Percentiles rank a stretch among this genome's conserved stretches.
phyloP scores from a whole-genome alignment of 2,113 vertebrate genomes.

The Oncorhynchus kisutch region DNA sequence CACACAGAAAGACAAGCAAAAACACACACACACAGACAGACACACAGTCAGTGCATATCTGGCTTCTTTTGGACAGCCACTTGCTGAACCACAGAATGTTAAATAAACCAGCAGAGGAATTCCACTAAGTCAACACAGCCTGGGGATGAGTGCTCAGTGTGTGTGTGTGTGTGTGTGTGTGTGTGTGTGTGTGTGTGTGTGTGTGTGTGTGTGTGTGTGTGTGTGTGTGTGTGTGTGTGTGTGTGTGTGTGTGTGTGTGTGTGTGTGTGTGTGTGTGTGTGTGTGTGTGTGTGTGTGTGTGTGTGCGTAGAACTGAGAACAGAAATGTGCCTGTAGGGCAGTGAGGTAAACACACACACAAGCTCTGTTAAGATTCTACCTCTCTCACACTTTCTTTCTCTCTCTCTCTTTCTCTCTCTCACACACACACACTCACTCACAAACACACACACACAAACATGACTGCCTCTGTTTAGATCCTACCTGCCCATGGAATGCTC shows the following conservation, averaged over 20 bases:
- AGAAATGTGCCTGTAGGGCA: constrained; percentile 49
- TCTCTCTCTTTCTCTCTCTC: too few species aligned
- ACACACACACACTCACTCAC: not conserved
- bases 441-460: constrained; percentile 17
- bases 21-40: not conserved
- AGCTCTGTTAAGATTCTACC: constrained; percentile 47
- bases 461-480: constrained; percentile 34
- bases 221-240: constrained; percentile 16
- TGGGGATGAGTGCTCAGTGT: constrained; percentile 9
- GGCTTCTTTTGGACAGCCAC: constrained; percentile 37
- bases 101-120: constrained; percentile 55
- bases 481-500: constrained; percentile 58
- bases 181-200: not conserved
- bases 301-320: constrained; percentile 19
- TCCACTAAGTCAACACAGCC: constrained; percentile 47
- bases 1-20: too few species aligned
- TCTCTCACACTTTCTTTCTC: not conserved
- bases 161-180: constrained; percentile 20
- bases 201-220: constrained; percentile 3
- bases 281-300: constrained; percentile 8
- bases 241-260: not conserved
- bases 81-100: constrained; percentile 51
- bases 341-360: constrained; percentile 36
- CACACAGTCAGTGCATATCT: constrained; percentile 5
- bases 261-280: too few species aligned